A percentile compares a stretch with the other conserved stretches of the same genome.
phyloP scores from a whole-genome alignment of 2,113 vertebrate species.

The Lonchura striata region DNA sequence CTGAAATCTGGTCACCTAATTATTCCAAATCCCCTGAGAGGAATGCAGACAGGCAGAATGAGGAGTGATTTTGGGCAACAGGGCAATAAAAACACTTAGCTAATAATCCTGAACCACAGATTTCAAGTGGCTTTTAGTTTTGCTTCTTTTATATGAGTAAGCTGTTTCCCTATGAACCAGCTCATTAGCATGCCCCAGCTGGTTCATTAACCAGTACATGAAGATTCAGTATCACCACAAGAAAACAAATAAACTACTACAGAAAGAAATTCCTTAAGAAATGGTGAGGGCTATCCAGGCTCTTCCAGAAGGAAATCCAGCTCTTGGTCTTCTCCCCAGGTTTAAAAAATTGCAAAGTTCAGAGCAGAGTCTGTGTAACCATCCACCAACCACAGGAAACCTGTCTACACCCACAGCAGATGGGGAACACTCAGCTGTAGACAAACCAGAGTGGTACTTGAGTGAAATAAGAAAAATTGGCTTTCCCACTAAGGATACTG shows the following conservation, averaged over 20 bases:
- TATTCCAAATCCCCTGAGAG: neutral
- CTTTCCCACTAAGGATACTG: neutral
- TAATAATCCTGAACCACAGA: neutral
- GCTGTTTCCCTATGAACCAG: neutral
- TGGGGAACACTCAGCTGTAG: neutral
- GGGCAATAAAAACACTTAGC: neutral
- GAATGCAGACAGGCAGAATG: neutral
- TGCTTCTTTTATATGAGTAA: neutral
- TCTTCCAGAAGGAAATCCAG: neutral
- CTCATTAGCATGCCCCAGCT: neutral
- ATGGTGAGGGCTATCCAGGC: rapidly evolving
- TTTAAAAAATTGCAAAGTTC: neutral
- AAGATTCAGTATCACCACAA: neutral
- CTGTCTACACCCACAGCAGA: neutral
- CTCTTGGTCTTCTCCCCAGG: neutral
- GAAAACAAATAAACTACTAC: neutral
- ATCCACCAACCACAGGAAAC: neutral
- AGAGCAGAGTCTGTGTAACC: neutral
- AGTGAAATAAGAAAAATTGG: neutral
- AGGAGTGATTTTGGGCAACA: neutral
- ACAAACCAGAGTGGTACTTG: neutral
- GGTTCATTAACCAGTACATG: constrained; percentile 12
- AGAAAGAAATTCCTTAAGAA: neutral
- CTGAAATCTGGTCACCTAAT: neutral
- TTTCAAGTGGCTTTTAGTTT: neutral